These are phyloP conservation scores for Andrena bucephala DNA, from an alignment of 2,888 invertebrate genomes.

Conservation along the genomic window DNA sequence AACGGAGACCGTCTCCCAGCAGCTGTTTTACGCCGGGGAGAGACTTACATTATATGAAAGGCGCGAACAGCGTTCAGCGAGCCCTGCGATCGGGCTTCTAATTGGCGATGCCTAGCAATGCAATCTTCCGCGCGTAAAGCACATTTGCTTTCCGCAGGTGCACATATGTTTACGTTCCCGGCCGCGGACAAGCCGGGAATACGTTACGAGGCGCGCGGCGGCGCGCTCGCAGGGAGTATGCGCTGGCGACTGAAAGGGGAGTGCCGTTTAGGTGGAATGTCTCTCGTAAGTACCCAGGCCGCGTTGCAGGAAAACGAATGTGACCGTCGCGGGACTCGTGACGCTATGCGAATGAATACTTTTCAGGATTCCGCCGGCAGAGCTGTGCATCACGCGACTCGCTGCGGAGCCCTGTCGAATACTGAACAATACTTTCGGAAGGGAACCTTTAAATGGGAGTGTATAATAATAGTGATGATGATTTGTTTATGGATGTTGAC, in stretches of 20 bases:
- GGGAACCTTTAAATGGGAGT: not conserved
- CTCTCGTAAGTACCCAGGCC: slow-evolving; percentile 21
- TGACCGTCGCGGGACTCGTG: slow-evolving; percentile 37
- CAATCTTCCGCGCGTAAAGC: slow-evolving; percentile 23
- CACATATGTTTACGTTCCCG: slow-evolving; percentile 53
- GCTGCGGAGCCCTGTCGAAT: not conserved
- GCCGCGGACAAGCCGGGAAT: slow-evolving; percentile 46
- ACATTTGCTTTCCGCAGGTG: slow-evolving; percentile 56
- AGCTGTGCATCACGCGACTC: not conserved
- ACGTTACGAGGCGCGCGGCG: slow-evolving; percentile 37
- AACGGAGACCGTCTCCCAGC: slow-evolving; percentile 27
- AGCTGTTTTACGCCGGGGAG: slow-evolving; percentile 38
- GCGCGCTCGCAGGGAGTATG: slow-evolving; percentile 28
- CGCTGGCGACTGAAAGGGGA: slow-evolving; percentile 44
- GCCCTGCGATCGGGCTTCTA: slow-evolving; percentile 40
- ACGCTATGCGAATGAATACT: slow-evolving; percentile 43
- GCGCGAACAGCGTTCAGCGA: slow-evolving; percentile 2
- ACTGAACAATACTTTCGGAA: not conserved
- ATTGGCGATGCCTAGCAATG: slow-evolving; percentile 44
- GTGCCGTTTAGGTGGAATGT: slow-evolving; percentile 57
- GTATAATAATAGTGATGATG: not conserved
- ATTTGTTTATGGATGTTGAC: too few relatives aligned
- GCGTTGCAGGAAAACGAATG: slow-evolving; percentile 4
- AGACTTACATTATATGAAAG: slow-evolving; percentile 17
- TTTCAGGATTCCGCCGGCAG: not conserved